Evolutionary conservation across 2,888 invertebrate species (phyloP), one percentile per base, ranked within the genome.

Genomic region (Caenorhabditis sp.): DNA sequence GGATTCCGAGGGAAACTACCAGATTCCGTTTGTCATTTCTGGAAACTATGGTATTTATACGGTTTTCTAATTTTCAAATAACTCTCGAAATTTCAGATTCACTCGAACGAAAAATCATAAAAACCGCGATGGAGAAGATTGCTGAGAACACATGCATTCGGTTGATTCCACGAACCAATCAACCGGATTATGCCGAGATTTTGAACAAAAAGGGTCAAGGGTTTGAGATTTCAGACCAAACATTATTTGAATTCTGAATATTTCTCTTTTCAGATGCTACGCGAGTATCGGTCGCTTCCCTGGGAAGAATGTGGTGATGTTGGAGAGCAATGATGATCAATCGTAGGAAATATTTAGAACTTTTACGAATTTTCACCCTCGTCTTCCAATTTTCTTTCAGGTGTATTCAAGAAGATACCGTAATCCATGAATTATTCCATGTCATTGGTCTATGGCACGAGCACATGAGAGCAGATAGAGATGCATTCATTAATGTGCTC

Each of bases 401-500:
- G n/a, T 89, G 89, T 69, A 79, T 89, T 38, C 86, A 87, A 72
- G 76, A 77, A 44, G 88, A 88, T 72, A 89, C 89, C 10, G 89
- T 89, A n/a, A 84, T 91, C 44, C 91, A 91, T 75, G 90, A 91
- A 70, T 49, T 91, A 38, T 80, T 90, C 72, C 90, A 90, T 69
- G 83, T 87, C 26, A 86, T 90, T 47, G 90, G 91, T 0, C 73
- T 91, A 0, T 90, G 90, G 90, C 91, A 91, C 44, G 91, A 91
- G 77, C 91, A 91, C 31, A 91, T 91, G 90, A 82, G 91, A 63
- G 82, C 83, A 38, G 91, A 90, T 80, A 75, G 91, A 35, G 91
- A 91, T 82, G 75, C 85, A 8, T 90, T 80, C 80, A 90, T 91
- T 80, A 87, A 85, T 58, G 88, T 91, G 0, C 76, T 88, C 41